Base-by-base conservation (phyloP, 2,888 invertebrate genomes). In the Scaptomyza flava region DNA sequence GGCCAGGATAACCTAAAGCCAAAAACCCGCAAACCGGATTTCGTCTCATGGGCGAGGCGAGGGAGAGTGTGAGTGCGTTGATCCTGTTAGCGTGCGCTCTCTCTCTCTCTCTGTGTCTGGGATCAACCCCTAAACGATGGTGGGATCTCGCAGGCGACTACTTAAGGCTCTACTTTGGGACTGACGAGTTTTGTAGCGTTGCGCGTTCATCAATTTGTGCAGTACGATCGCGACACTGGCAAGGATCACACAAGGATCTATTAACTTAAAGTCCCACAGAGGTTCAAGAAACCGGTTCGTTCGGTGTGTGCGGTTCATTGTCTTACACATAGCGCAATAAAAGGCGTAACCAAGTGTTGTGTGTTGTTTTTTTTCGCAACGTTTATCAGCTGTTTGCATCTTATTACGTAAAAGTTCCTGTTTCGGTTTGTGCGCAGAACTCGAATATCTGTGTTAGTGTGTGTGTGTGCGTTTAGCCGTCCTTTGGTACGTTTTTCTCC, bases 401-500 rank as follows among this genome's bases (percentile, higher is more conserved):
- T 57, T 30, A 57, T 67, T 60, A 60, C 41, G 52, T 50, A 52
- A 41, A 38, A 77, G 59, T 77, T 77, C 54, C 58, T 38, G 58
- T 72, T 77, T 50, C 11, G 38, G 9, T 43, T 47, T 6, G 48
- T 51, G 34, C 33, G 38, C 56, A 68, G 50, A 17, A 17, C 17
- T 17, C 17, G 17, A 1, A 17, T 17, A 17, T 17, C 17, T 17
- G 17, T 17, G 17, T 17, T 2, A 3, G 6, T 23, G 60, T 33
- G 33, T 43, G 36, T 38, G 47, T 33, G 33, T 43, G 36, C 34
- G 47, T 45, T 48, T 68, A 17, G 60, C 52, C 53, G 52, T 73
- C 67, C 67, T 61, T 69, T 75, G 80, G 77, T 89, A 87, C 92
- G 91, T 92, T 95, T 93, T 94, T 94, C 96, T 97, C 97, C 96